Base-by-base conservation (phyloP, 2,113 vertebrate species). In the Smithornis capensis region DNA sequence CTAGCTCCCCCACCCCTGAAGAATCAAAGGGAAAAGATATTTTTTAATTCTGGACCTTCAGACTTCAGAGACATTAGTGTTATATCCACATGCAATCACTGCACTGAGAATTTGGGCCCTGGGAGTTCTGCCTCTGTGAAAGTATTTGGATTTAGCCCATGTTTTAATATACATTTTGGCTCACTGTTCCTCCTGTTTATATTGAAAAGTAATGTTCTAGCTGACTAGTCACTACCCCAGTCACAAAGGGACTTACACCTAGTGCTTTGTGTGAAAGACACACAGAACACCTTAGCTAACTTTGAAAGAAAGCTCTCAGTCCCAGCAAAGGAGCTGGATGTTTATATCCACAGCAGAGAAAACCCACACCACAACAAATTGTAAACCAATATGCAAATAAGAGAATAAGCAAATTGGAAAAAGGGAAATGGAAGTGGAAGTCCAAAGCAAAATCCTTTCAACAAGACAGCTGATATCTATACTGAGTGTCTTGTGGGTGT, bases 381-480 rank as follows among this genome's bases (percentile, higher is more conserved):
- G 35, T 35, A 67, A 81, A 91, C 6, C 44, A 84, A 25, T 23
- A 37, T 28, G n/a, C 19, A 82, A 82, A 82, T 64, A 52, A 82
- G 24, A 94, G 25, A 92, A 62, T 19, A 86, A 68, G 6, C 22
- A 87, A 87, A 83, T 25, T 60, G 28, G 29, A 42, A 75, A 83
- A 83, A 67, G 45, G 42, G 47, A 88, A 74, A 70, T 85, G 19
- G 45, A 92, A 74, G 28, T 62, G 31, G 40, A 31, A 64, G 38
- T 89, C 40, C 44, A 42, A 93, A 35, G 78, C 81, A 83, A 92
- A 97, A 89, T 60, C 62, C 37, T 90, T 94, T 78, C 33, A 90
- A 70, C 12, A 45, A 59, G 62, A 67, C 82, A 92, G 33, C 60
- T 53, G 71, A 78, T 79, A 85, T 49, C 64, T 78, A 74, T 5